phyloP scores from a whole-genome alignment of 2,888 invertebrate species.

The Ernsta delagoae region DNA sequence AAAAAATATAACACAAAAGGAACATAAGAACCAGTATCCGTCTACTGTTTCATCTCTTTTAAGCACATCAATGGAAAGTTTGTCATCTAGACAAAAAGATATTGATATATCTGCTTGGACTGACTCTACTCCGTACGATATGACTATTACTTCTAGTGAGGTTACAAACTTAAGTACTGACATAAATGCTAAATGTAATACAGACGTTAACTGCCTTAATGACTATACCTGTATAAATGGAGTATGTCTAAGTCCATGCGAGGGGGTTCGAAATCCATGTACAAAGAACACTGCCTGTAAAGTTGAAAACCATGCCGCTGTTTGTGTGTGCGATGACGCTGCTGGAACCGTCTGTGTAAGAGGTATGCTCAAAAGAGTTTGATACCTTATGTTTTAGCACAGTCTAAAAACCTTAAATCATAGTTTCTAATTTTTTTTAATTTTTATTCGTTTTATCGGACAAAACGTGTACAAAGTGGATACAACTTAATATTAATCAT shows the following conservation, averaged over 20 bases:
- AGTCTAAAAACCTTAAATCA: slow-evolving; percentile 36
- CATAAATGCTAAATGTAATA: slow-evolving; percentile 77
- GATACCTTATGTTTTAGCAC: slow-evolving; percentile 29
- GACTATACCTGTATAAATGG: slow-evolving; percentile 87
- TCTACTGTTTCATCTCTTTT: slow-evolving; percentile 45
- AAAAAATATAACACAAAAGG: neutral
- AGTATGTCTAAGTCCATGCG: slow-evolving; percentile 87
- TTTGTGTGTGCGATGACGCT: slow-evolving; percentile 86
- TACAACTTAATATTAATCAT: slow-evolving; percentile 43
- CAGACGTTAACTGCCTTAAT: slow-evolving; percentile 86
- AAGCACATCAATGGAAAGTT: slow-evolving; percentile 68
- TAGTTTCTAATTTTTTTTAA: slow-evolving; percentile 4
- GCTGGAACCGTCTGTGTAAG: slow-evolving; percentile 85
- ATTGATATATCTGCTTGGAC: slow-evolving; percentile 78
- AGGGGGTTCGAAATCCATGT: slow-evolving; percentile 77
- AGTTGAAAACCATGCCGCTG: slow-evolving; percentile 86
- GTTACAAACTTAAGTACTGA: slow-evolving; percentile 52
- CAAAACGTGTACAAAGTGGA: slow-evolving; percentile 60
- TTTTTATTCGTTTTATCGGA: slow-evolving; percentile 72
- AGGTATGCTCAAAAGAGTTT: slow-evolving; percentile 82
- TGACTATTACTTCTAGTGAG: slow-evolving; percentile 65
- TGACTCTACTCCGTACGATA: slow-evolving; percentile 62
- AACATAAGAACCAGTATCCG: slow-evolving; percentile 34
- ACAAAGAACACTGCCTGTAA: slow-evolving; percentile 83
- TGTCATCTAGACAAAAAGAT: slow-evolving; percentile 73